These are phyloP conservation scores for Acomys russatus DNA, from an alignment of 2,797 vertebrate genomes.

Conservation along the genomic window DNA sequence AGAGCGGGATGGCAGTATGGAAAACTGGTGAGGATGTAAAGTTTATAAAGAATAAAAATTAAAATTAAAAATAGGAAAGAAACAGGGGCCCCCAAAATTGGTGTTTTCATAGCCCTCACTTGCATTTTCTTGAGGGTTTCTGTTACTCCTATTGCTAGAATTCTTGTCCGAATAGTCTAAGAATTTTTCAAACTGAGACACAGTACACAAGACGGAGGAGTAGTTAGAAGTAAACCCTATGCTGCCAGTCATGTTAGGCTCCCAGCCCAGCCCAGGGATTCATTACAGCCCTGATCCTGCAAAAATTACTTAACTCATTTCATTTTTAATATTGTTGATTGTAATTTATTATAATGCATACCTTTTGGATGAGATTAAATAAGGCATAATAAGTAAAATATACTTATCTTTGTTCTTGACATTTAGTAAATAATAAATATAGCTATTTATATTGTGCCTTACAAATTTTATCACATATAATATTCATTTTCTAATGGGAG, in stretches of 20 bases:
- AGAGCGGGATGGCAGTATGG: neutral
- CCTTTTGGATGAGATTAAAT: neutral
- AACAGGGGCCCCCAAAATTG: neutral
- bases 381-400: neutral
- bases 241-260: neutral
- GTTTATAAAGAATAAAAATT: neutral
- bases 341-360: neutral
- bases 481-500: constrained; percentile 7
- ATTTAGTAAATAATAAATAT: neutral
- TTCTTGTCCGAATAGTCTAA: neutral
- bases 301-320: constrained; percentile 17
- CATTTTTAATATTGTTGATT: constrained; percentile 16
- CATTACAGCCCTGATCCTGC: neutral
- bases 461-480: neutral
- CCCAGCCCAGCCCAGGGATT: neutral
- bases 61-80: neutral
- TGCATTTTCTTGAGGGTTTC: neutral
- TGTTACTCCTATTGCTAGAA: neutral
- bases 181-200: neutral
- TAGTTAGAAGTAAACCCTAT: neutral
- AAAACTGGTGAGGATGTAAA: neutral
- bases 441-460: neutral
- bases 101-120: neutral
- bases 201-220: neutral
- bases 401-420: neutral